Evolutionary conservation across 2,113 vertebrate genomes (phyloP), one percentile per base, ranked within the genome.

Genomic region (Sardina pilchardus): DNA sequence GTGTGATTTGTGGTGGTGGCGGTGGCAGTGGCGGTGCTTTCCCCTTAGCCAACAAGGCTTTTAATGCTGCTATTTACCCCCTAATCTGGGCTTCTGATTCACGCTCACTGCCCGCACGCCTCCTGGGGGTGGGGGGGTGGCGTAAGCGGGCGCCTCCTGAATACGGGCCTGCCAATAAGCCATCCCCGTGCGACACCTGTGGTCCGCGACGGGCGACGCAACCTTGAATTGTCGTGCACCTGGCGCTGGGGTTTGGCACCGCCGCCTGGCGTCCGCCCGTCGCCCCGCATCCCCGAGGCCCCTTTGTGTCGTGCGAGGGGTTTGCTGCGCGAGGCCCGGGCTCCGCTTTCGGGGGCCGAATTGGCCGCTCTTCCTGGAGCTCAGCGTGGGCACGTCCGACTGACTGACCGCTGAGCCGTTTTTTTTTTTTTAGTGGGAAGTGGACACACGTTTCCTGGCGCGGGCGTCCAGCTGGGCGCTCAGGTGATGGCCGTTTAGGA

Each of bases 61-160:
- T 88, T 47, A 71, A 82, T 48, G 83, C 34, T 67, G 83, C 83
- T 82, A 39, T 87, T 82, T 87, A 85, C 83, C 75, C 81, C 83
- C 44, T 84, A 53, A 83, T 71, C 50, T 48, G 30, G 10, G 81
- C 48, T 71, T 36, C 39, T 14, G 50, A 81, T 81, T 83, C 84
- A 63, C 81, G 39, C 39, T 81, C 67, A 45, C 82, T 63, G 12
- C 26, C 43, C 63, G 67, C 34, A 16, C 30, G 63, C 9, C 63
- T 30, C 63, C 30, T 34, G 71, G 12, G n/a, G n/a, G n/a, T n/a
- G n/a, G n/a, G n/a, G 71, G 71, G 34, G 21, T 4, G 34, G 39
- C 4, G 39, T 42, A 42, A 71, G 71, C 10, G 30, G 30, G n/a
- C 30, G 34, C 30, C 63, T 26, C 26, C 63, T 14, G 63, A 78